A percentile compares a stretch with the other conserved stretches of the same genome.
Evolutionary conservation across 2,888 invertebrate genomes (phyloP).

Genomic region (Thelaira solivaga): DNA sequence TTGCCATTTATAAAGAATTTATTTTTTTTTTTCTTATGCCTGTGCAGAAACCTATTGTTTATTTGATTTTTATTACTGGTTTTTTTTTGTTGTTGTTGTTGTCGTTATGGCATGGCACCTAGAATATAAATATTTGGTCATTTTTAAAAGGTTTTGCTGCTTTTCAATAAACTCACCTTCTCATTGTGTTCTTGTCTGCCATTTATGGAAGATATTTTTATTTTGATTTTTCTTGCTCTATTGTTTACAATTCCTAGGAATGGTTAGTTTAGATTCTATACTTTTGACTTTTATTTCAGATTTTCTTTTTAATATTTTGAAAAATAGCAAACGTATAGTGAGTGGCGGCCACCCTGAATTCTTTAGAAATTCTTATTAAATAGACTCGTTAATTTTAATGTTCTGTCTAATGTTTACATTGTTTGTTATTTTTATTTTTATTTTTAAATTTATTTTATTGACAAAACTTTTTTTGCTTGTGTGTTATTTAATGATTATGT

Average conservation of each 20-base stretch:
- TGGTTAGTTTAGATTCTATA: background rate
- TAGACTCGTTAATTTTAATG: slow-evolving; percentile 6
- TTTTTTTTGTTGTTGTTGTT: slow-evolving; percentile 35
- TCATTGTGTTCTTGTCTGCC: background rate
- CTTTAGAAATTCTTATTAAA: slow-evolving; percentile 10
- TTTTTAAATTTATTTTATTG: slow-evolving; percentile 14
- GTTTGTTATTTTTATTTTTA: too few species aligned
- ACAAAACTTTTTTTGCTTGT: background rate
- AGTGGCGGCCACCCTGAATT: slow-evolving; percentile 1
- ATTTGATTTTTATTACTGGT: slow-evolving; percentile 41
- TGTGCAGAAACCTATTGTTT: slow-evolving; percentile 26
- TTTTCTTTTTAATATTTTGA: slow-evolving; percentile 3
- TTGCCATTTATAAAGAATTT: slow-evolving; percentile 21
- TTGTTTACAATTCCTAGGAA: slow-evolving; percentile 1
- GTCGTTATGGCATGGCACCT: slow-evolving; percentile 37
- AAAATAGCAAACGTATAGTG: slow-evolving; percentile 1
- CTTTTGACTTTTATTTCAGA: background rate
- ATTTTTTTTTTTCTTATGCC: background rate
- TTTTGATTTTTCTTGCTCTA: background rate
- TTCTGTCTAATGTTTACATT: background rate
- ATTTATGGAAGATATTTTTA: background rate
- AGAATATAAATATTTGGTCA: slow-evolving; percentile 64
- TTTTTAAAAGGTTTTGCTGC: slow-evolving; percentile 48
- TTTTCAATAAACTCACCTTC: background rate
- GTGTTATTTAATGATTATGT: slow-evolving; percentile 20